A percentile compares a stretch with the other conserved stretches of the same genome.
phyloP scores from a whole-genome alignment of 2,797 vertebrate genomes.

The Loriculus beryllinus region DNA sequence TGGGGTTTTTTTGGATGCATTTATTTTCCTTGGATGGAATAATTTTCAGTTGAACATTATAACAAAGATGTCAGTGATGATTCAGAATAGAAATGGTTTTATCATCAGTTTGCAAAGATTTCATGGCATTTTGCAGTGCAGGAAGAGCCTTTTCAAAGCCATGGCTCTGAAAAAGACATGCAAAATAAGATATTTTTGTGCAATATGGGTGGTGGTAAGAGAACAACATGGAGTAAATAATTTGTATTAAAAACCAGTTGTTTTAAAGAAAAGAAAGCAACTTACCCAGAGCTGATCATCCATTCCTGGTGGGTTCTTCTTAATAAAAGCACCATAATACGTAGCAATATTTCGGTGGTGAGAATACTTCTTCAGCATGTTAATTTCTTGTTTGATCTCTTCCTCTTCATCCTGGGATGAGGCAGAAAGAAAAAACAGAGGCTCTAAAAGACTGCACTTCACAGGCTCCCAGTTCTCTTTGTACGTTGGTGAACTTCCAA shows the following conservation, averaged over 20 bases:
- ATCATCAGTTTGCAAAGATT: background rate
- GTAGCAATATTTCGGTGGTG: slow-evolving; percentile 98
- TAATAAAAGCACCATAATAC: slow-evolving; percentile 96
- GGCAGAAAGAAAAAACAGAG: background rate
- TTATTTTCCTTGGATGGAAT: background rate
- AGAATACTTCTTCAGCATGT: slow-evolving; percentile 98
- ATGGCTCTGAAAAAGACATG: background rate
- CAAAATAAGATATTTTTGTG: background rate
- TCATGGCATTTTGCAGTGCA: background rate
- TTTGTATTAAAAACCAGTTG: background rate
- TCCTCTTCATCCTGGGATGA: slow-evolving; percentile 91
- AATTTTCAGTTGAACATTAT: background rate
- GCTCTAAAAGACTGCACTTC: background rate
- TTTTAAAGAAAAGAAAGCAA: slow-evolving; percentile 8
- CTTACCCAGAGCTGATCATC: slow-evolving; percentile 96
- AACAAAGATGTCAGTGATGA: background rate
- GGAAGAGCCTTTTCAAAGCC: background rate
- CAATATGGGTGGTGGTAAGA: background rate
- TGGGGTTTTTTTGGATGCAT: background rate
- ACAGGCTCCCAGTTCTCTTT: background rate
- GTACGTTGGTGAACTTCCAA: rapidly evolving
- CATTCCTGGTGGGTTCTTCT: slow-evolving; percentile 96
- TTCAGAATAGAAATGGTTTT: background rate
- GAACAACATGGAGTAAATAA: background rate
- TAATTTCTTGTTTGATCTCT: slow-evolving; percentile 99